These are phyloP conservation scores for Himalopsyche tibetana DNA, from an alignment of 2,888 invertebrate species.

Conservation along the genomic window DNA sequence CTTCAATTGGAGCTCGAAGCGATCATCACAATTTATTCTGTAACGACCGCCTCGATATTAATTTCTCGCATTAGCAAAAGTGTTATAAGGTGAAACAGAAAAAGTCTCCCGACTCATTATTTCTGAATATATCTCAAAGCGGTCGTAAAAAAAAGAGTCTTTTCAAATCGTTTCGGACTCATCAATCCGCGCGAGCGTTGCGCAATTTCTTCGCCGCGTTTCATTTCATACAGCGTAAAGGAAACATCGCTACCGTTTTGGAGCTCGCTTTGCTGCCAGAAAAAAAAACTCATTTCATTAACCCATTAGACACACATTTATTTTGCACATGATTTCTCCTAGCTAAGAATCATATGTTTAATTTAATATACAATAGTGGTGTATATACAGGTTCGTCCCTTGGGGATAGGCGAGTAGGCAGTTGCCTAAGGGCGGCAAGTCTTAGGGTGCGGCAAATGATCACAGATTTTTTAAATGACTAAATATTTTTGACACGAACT, in stretches of 20 bases:
- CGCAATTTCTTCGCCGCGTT: not conserved
- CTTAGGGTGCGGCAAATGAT: too few relatives aligned
- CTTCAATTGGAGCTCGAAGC: too few relatives aligned
- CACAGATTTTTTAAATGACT: too few relatives aligned
- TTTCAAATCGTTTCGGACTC: slow-evolving; percentile 11
- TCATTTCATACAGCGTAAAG: not conserved
- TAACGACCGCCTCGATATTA: slow-evolving; percentile 14
- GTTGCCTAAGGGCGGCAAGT: too few relatives aligned
- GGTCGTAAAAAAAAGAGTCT: slow-evolving; percentile 3
- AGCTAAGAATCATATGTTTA: too few relatives aligned
- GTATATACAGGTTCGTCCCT: too few relatives aligned
- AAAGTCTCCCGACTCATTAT: slow-evolving; percentile 21
- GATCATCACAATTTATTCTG: too few relatives aligned
- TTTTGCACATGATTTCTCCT: too few relatives aligned
- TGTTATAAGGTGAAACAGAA: slow-evolving; percentile 39
- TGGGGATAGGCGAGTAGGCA: too few relatives aligned
- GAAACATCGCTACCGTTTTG: slow-evolving; percentile 11
- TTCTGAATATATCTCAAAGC: not conserved
- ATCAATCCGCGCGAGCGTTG: not conserved
- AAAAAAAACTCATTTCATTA: slow-evolving; percentile 37
- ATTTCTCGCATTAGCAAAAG: slow-evolving; percentile 41
- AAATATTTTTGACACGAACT: too few relatives aligned
- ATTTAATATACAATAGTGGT: too few relatives aligned
- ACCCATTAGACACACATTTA: too few relatives aligned
- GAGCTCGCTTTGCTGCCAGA: not conserved